Evolutionary conservation across 1,140 invertebrate genomes (phyloP).

Genomic region (Camponotus floridanus): DNA sequence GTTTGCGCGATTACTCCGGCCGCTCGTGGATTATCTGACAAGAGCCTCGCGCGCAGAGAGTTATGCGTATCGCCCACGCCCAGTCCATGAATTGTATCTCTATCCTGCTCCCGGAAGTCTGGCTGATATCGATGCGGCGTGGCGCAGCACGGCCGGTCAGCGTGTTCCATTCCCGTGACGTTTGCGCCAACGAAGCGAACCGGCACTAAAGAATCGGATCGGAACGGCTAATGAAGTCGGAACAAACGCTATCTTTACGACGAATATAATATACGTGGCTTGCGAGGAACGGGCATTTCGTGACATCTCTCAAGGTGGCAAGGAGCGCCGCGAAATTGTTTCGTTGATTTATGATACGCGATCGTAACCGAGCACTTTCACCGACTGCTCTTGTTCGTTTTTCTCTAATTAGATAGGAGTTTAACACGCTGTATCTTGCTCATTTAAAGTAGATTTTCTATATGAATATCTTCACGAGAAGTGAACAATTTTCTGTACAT

Average conservation of each 20-base stretch:
- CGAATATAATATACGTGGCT: slow-evolving; percentile 1
- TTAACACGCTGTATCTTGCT: background rate
- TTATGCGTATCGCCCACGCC: slow-evolving; percentile 68
- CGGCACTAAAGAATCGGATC: background rate
- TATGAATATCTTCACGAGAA: background rate
- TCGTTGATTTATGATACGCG: slow-evolving; percentile 29
- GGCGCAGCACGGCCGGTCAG: slow-evolving; percentile 28
- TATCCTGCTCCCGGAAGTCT: slow-evolving; percentile 67
- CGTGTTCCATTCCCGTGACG: slow-evolving; percentile 36
- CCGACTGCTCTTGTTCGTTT: background rate
- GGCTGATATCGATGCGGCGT: slow-evolving; percentile 62
- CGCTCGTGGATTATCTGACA: slow-evolving; percentile 64
- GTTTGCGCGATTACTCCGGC: slow-evolving; percentile 61
- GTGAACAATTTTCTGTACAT: background rate
- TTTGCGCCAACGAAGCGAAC: slow-evolving; percentile 38
- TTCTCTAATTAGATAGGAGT: background rate
- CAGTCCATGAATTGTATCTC: slow-evolving; percentile 69
- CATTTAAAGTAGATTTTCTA: background rate
- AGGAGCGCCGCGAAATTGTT: slow-evolving; percentile 35
- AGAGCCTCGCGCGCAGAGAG: slow-evolving; percentile 52
- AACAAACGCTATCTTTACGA: slow-evolving; percentile 46
- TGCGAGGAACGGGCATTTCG: background rate
- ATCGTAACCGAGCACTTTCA: slow-evolving; percentile 17
- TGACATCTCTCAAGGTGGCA: slow-evolving; percentile 16
- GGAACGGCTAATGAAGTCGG: slow-evolving; percentile 43